Evolutionary conservation across 2,888 invertebrate genomes (phyloP), one percentile per base, ranked within the genome.

Genomic region (Ophioninae sp.): DNA sequence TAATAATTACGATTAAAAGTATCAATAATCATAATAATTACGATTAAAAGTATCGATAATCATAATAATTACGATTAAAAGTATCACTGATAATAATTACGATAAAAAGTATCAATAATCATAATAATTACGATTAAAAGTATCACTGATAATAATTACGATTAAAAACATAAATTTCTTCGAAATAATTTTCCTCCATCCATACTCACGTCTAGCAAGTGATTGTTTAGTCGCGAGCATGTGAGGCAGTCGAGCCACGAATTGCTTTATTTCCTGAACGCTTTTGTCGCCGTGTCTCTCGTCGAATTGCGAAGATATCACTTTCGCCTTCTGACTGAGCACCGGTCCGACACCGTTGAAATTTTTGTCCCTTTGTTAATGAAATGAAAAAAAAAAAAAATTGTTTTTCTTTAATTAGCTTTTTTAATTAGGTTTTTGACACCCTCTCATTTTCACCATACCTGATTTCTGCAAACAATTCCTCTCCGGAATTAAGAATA

Each of bases 261-360:
- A 98, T 90, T 97, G 96, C 91, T 98, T 98, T 93, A 99, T 97
- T 93, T 99, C 98, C 89, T 97, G 97, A n/a, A 99, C 97, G 0
- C 98, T 96, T 92, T 97, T 97, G 78, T 97, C 97, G 71, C 95
- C 95, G 91, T 97, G 96, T 41, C 96, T 95, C 90, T 98, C 97
- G 92, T 98, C 96, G 91, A 98, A 95, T 91, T 98, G 97, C 0
- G 96, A 95, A 85, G 97, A 96, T 75, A 99, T 97, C 7, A 96
- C 94, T 90, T 96, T 97, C 0, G 98, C 98, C 92, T 97, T 98
- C 89, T 96, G 96, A 2, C 97, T 97, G 0, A 99, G 94, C 17
- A 96, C 95, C 59, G 96, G 95, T 5, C 98, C 98, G 7, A 99
- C 97, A 85, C 97, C 96, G 90, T 97, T 97, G 91, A 99, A 99